Percentiles rank a stretch among this genome's conserved stretches.
phyloP scores from a whole-genome alignment of 2,888 invertebrate species.

The Lasioglossum villosulum region DNA sequence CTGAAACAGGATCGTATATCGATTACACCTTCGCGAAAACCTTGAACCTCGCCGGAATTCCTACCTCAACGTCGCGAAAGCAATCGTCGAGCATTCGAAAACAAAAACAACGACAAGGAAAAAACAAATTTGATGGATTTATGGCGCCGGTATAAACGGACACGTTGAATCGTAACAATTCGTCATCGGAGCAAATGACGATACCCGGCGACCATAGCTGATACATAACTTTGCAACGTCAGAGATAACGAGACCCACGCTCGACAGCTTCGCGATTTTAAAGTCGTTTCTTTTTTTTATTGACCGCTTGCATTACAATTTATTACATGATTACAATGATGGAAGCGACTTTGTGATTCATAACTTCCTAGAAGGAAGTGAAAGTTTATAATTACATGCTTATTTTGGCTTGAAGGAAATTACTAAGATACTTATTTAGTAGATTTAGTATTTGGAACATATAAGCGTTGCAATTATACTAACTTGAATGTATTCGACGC shows the following conservation, averaged over 20 bases:
- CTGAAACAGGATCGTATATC: conserved; percentile 58
- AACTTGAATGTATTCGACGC: conserved; percentile 86
- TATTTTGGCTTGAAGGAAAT: too few species aligned
- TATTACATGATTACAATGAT: too few species aligned
- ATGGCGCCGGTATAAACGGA: background rate
- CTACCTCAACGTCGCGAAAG: background rate
- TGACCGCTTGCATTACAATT: too few species aligned
- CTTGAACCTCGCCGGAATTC: background rate
- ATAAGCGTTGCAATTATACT: conserved; percentile 12
- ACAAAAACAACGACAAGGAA: background rate
- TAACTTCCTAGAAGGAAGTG: too few species aligned
- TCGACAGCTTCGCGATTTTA: background rate
- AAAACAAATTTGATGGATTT: background rate
- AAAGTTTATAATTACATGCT: too few species aligned
- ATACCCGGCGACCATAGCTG: background rate
- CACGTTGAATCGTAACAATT: background rate
- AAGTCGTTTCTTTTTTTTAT: too few species aligned
- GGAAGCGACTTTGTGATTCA: too few species aligned
- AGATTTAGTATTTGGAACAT: too few species aligned
- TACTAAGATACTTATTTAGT: too few species aligned
- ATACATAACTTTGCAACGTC: background rate
- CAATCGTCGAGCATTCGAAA: background rate
- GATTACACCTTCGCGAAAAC: background rate
- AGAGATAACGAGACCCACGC: background rate
- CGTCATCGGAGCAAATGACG: background rate